phyloP scores from a whole-genome alignment of 2,888 invertebrate species.

The Hydraecia micacea region DNA sequence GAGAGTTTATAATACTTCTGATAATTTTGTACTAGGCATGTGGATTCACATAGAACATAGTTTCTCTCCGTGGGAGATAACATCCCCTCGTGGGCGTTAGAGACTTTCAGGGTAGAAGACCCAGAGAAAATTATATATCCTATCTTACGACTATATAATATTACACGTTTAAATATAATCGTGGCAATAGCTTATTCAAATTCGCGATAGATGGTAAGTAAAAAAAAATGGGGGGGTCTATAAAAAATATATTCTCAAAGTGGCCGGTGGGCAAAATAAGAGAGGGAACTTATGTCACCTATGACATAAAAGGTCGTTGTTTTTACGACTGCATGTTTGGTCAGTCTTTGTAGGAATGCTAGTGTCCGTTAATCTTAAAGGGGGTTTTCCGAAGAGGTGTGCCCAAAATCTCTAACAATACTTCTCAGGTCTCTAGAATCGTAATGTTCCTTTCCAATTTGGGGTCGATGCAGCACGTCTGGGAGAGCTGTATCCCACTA shows the following conservation, averaged over 20 bases:
- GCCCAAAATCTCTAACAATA: neutral
- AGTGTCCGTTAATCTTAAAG: neutral
- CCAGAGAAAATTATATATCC: too few species aligned
- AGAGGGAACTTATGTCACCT: neutral
- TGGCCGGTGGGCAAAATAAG: too few species aligned
- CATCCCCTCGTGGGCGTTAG: too few species aligned
- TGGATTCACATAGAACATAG: neutral
- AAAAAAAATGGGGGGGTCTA: too few species aligned
- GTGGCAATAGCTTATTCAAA: neutral
- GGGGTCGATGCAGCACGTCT: neutral
- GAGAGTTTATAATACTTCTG: conserved; percentile 7
- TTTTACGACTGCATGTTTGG: neutral
- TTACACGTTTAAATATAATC: neutral
- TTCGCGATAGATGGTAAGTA: too few species aligned
- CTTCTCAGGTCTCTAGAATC: neutral
- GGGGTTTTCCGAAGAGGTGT: neutral
- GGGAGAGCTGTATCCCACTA: neutral
- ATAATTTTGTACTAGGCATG: conserved; percentile 15
- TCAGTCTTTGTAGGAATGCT: neutral
- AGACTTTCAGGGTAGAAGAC: too few species aligned
- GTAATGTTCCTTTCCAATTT: neutral
- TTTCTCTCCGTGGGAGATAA: too few species aligned
- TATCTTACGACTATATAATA: too few species aligned
- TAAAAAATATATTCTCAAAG: too few species aligned
- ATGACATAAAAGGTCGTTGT: neutral